A percentile compares a stretch with the other conserved stretches of the same genome.
Conservation (phyloP, 64 coral and sea anemone species). For the Pocillopora damicornis region DNA sequence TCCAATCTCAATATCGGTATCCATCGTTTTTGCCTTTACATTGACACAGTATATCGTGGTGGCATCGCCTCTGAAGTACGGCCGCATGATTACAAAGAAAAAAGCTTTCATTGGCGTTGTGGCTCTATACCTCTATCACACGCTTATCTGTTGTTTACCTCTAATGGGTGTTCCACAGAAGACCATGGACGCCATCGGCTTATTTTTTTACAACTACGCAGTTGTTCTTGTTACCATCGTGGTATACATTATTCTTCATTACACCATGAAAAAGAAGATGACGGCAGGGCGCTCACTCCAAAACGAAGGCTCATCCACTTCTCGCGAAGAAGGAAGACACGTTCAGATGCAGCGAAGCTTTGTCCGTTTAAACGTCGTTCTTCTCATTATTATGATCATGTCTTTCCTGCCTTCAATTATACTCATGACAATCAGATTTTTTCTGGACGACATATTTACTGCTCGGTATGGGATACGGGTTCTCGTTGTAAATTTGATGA, state of each 20-base stretch:
- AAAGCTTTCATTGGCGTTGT: background rate
- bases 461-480: background rate
- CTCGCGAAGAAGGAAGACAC: background rate
- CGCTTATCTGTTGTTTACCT: background rate
- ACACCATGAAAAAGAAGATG: conserved; percentile 7
- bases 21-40: conserved; percentile 33
- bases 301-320: background rate
- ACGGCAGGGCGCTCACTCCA: background rate
- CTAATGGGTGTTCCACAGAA: conserved; percentile 8
- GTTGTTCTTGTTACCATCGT: background rate
- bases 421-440: conserved; percentile 4
- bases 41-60: conserved; percentile 20
- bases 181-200: background rate
- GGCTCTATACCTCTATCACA: background rate
- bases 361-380: conserved; percentile 17
- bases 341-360: background rate
- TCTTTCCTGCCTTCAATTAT: conserved; percentile 2
- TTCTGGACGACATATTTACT: too few species aligned
- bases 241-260: conserved; percentile 12
- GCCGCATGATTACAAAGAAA: conserved; percentile 15
- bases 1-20: conserved; percentile 4
- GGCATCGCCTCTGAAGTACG: conserved; percentile 26
- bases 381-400: conserved; percentile 5
- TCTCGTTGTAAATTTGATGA: background rate
- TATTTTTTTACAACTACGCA: background rate